phyloP scores from a whole-genome alignment of 2,113 vertebrate species.

The Ginglymostoma cirratum region DNA sequence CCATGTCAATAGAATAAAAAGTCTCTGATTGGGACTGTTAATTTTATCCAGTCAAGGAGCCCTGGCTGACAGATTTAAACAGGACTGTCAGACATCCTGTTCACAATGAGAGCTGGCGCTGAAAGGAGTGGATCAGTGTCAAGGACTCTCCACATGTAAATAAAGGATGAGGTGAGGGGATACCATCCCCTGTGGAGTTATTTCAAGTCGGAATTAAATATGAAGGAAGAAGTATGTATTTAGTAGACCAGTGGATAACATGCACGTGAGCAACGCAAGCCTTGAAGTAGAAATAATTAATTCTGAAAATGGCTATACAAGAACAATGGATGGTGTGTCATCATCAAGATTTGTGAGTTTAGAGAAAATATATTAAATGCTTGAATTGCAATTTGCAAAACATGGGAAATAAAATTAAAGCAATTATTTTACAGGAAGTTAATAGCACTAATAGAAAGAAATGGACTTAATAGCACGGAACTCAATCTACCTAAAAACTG shows the following conservation, averaged over 20 bases:
- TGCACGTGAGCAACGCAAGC: not conserved
- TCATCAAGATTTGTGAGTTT: not conserved
- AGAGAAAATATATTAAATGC: not conserved
- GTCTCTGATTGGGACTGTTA: too few relatives aligned
- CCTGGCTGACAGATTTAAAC: too few relatives aligned
- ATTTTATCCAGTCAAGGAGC: too few relatives aligned
- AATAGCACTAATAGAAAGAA: not conserved
- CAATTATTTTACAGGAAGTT: not conserved
- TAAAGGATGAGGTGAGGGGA: not conserved
- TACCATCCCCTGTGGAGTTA: too few relatives aligned
- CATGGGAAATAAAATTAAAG: not conserved
- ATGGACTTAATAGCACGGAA: not conserved
- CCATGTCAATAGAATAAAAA: too few relatives aligned
- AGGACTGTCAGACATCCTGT: too few relatives aligned
- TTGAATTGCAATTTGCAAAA: not conserved
- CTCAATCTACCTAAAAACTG: not conserved
- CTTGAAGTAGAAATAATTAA: not conserved
- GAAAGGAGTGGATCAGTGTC: too few relatives aligned
- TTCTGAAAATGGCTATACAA: not conserved
- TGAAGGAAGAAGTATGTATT: not conserved
- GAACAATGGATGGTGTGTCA: not conserved
- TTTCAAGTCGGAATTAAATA: not conserved
- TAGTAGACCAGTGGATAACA: not conserved
- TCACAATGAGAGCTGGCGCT: too few relatives aligned
- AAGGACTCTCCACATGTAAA: too few relatives aligned